Percentiles rank a stretch among this genome's conserved stretches.
Conservation (phyloP, 2,113 vertebrate species). For the Megaceryle torquata region DNA sequence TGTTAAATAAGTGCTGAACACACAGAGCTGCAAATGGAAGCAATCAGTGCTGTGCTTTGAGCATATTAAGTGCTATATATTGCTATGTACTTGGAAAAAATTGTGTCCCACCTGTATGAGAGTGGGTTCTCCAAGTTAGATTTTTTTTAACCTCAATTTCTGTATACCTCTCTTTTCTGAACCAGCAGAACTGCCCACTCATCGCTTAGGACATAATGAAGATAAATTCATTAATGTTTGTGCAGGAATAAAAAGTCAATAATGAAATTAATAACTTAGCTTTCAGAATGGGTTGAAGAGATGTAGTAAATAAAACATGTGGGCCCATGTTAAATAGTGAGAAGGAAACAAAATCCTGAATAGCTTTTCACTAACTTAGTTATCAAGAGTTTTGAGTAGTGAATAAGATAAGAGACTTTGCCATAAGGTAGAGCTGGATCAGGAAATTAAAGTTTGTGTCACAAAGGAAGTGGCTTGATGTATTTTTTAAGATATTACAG, state of each 20-base stretch:
- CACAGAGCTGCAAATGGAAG: constrained; percentile 64
- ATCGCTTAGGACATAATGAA: background rate
- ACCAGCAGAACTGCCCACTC: constrained; percentile 12
- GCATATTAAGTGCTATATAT: constrained; percentile 59
- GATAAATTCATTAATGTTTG: constrained; percentile 40
- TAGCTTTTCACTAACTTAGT: background rate
- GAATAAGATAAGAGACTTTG: background rate
- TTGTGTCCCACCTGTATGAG: constrained; percentile 46
- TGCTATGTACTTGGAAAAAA: constrained; percentile 60
- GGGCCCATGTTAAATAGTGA: background rate
- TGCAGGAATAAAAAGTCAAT: constrained; percentile 25
- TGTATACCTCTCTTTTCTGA: background rate
- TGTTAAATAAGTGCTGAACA: constrained; percentile 61
- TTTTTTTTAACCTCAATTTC: constrained; percentile 30
- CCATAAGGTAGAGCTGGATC: background rate
- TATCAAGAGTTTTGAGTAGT: background rate
- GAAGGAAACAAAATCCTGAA: background rate
- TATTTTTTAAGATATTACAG: background rate
- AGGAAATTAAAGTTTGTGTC: background rate
- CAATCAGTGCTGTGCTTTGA: constrained; percentile 56
- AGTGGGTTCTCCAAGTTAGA: constrained; percentile 22
- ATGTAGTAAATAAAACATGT: background rate
- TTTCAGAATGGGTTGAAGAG: background rate
- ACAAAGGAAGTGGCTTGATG: background rate
- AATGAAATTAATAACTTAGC: background rate